Evolutionary conservation across 2,888 invertebrate species (phyloP).

Genomic region (Phyllotreta cruciferae): DNA sequence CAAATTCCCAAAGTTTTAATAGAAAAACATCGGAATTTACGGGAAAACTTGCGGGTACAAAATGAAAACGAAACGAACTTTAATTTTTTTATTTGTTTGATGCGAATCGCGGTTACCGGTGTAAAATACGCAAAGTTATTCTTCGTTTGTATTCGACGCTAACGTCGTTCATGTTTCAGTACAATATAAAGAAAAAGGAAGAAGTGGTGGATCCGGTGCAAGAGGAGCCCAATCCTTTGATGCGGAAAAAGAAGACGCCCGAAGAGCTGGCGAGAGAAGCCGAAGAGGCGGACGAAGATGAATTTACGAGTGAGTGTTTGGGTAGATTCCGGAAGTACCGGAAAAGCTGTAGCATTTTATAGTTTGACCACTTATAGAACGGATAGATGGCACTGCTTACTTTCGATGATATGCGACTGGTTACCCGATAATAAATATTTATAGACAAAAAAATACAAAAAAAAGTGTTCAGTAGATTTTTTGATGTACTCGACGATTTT

Average conservation of each 20-base stretch:
- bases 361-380: slow-evolving; percentile 42
- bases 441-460: slow-evolving; percentile 12
- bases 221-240: slow-evolving; percentile 91
- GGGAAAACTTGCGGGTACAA: slow-evolving; percentile 13
- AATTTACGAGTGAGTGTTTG: slow-evolving; percentile 86
- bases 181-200: slow-evolving; percentile 98
- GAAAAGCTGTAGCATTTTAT: slow-evolving; percentile 51
- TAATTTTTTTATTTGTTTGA: neutral
- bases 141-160: too few relatives aligned
- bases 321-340: slow-evolving; percentile 51
- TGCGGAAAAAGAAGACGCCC: slow-evolving; percentile 98
- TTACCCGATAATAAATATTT: slow-evolving; percentile 9
- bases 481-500: too few relatives aligned
- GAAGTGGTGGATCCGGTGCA: slow-evolving; percentile 82
- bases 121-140: too few relatives aligned
- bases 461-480: neutral
- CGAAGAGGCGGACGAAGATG: slow-evolving; percentile 93
- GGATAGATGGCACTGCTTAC: slow-evolving; percentile 43
- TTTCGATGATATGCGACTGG: slow-evolving; percentile 8
- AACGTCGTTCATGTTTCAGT: slow-evolving; percentile 68
- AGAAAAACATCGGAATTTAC: slow-evolving; percentile 25
- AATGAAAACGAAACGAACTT: neutral
- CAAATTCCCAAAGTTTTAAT: slow-evolving; percentile 23
- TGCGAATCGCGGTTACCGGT: too few relatives aligned
- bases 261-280: slow-evolving; percentile 97